Percentiles rank a stretch among this genome's conserved stretches.
phyloP scores from a whole-genome alignment of 2,113 vertebrate genomes.

The Lates calcarifer region DNA sequence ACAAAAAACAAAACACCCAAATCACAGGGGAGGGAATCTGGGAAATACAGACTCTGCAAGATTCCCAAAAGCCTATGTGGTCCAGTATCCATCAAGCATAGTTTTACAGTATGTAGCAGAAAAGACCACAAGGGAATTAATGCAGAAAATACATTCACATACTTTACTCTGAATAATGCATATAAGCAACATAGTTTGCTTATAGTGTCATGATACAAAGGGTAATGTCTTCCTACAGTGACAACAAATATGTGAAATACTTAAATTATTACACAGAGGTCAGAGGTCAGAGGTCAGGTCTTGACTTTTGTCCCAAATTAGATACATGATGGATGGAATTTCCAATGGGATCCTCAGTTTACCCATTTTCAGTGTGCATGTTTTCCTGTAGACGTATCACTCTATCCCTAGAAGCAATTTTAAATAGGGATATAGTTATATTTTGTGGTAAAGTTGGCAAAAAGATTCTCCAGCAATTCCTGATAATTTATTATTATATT shows the following conservation, averaged over 20 bases:
- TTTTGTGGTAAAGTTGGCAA: background rate
- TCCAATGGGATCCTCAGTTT: background rate
- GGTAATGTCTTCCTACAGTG: background rate
- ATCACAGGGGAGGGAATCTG: background rate
- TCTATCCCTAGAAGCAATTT: background rate
- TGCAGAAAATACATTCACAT: background rate
- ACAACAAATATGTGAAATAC: background rate
- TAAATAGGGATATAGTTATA: background rate
- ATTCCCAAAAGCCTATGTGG: slow-evolving; percentile 18
- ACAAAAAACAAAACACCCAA: slow-evolving; percentile 1
- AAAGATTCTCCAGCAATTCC: background rate
- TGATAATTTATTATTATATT: background rate
- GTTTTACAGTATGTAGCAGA: background rate
- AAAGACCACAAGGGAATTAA: background rate
- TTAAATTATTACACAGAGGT: too few species aligned
- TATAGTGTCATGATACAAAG: background rate
- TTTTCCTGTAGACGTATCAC: background rate
- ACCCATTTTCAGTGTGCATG: background rate
- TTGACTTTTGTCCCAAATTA: background rate
- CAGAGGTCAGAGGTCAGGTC: slow-evolving; percentile 10
- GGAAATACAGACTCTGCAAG: slow-evolving; percentile 35
- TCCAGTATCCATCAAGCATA: background rate
- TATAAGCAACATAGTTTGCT: background rate
- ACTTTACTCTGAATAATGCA: background rate
- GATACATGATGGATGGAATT: background rate